These are phyloP conservation scores for Cladopsammia gracilis DNA, from an alignment of 64 coral and sea anemone species.

Conservation along the genomic window DNA sequence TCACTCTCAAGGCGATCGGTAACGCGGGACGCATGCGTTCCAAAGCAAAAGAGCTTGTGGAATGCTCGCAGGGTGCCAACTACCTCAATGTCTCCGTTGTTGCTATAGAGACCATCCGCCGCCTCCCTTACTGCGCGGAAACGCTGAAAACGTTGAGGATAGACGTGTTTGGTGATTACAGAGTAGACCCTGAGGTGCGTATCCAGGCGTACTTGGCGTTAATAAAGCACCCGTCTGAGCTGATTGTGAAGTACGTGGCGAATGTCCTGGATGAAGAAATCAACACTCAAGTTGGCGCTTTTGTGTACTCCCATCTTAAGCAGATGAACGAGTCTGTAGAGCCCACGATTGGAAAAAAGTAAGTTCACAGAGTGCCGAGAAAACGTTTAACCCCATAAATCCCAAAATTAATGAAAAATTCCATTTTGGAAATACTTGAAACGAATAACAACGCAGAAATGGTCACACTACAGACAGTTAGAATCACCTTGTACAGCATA, in stretches of 20 bases:
- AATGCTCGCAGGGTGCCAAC: slow-evolving; percentile 70
- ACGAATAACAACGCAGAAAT: too few relatives aligned
- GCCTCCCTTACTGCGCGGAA: slow-evolving; percentile 24
- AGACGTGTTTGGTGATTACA: slow-evolving; percentile 50
- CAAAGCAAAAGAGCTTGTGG: slow-evolving; percentile 33
- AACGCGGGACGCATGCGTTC: slow-evolving; percentile 55
- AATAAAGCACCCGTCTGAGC: slow-evolving; percentile 57
- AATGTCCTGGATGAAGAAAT: slow-evolving; percentile 62
- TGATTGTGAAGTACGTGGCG: slow-evolving; percentile 28
- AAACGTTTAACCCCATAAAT: too few relatives aligned
- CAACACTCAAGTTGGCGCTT: slow-evolving; percentile 82
- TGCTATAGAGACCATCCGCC: slow-evolving; percentile 66
- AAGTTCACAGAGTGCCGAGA: not conserved
- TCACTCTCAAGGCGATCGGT: slow-evolving; percentile 64
- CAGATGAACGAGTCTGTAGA: slow-evolving; percentile 78
- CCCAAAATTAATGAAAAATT: too few relatives aligned
- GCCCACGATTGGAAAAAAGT: slow-evolving; percentile 54
- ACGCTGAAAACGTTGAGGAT: slow-evolving; percentile 40
- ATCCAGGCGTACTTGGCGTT: slow-evolving; percentile 72
- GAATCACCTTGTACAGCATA: too few relatives aligned
- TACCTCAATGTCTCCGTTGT: slow-evolving; percentile 75
- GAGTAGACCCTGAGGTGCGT: slow-evolving; percentile 68
- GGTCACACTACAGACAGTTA: too few relatives aligned
- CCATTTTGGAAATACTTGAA: too few relatives aligned
- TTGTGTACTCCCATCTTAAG: slow-evolving; percentile 76